phyloP scores from a whole-genome alignment of 2,797 vertebrate species.

The Margarornis squamiger region DNA sequence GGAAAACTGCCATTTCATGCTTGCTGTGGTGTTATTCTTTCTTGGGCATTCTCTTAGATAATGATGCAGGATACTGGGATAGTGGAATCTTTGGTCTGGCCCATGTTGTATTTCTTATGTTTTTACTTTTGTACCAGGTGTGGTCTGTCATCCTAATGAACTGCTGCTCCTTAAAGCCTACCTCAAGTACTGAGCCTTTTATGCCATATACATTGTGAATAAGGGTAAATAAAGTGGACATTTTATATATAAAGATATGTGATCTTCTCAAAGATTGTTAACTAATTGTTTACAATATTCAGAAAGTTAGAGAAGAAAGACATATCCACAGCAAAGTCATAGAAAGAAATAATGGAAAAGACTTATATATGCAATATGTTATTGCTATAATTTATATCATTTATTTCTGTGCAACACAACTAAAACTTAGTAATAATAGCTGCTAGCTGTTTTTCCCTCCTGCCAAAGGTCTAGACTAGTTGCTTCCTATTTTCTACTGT shows the following conservation, averaged over 20 bases:
- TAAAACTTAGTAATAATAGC: background rate
- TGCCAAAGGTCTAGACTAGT: conserved; percentile 35
- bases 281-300: background rate
- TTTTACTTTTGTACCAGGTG: background rate
- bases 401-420: background rate
- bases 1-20: background rate
- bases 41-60: background rate
- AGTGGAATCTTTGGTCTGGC: background rate
- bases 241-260: background rate
- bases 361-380: background rate
- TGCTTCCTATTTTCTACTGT: conserved; percentile 40
- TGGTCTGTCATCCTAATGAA: background rate
- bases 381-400: background rate
- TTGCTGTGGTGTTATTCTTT: background rate
- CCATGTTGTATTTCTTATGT: background rate
- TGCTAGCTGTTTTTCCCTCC: background rate
- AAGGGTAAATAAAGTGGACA: background rate
- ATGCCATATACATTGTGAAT: background rate
- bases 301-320: background rate
- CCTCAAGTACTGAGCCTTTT: background rate
- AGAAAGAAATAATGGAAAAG: background rate
- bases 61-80: background rate
- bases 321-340: background rate
- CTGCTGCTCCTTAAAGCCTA: background rate
- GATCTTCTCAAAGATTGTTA: background rate